These are phyloP conservation scores for Larimichthys crocea DNA, from an alignment of 2,113 vertebrate genomes.

Conservation along the genomic window DNA sequence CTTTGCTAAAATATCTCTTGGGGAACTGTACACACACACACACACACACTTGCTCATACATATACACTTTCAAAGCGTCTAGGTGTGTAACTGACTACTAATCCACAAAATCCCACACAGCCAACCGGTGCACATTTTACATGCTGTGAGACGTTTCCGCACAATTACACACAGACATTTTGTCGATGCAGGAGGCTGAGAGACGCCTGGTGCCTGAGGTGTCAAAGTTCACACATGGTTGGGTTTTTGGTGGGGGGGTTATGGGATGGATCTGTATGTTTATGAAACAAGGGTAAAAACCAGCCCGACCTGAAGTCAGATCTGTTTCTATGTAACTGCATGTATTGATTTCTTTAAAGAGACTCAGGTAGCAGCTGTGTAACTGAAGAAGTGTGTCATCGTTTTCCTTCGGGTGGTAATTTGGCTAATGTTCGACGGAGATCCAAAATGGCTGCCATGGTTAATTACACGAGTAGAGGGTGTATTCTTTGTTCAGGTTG, in stretches of 20 bases:
- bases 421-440: conserved; percentile 46
- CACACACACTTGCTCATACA: conserved; percentile 12
- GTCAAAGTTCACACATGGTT: conserved; percentile 18
- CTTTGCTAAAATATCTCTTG: conserved; percentile 72
- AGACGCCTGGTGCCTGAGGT: conserved; percentile 16
- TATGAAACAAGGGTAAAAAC: conserved; percentile 1
- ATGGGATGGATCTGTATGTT: conserved; percentile 3
- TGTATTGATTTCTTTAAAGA: conserved; percentile 37
- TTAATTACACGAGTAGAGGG: conserved; percentile 56
- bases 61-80: conserved; percentile 10
- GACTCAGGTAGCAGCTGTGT: conserved; percentile 39
- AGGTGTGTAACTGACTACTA: conserved; percentile 28
- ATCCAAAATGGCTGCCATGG: conserved; percentile 68
- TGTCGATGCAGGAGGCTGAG: conserved; percentile 16
- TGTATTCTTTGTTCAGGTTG: conserved; percentile 46
- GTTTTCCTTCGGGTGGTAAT: conserved; percentile 64
- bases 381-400: conserved; percentile 60
- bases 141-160: conserved; percentile 30
- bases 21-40: conserved; percentile 47
- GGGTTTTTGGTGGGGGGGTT: background rate
- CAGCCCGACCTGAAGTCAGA: background rate
- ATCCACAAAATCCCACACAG: conserved; percentile 39
- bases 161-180: conserved; percentile 23
- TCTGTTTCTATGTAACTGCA: conserved; percentile 14
- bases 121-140: conserved; percentile 22